Percentiles rank a stretch among this genome's conserved stretches.
Conservation (phyloP, 2,888 invertebrate species). For the Cataglyphis cursor region DNA sequence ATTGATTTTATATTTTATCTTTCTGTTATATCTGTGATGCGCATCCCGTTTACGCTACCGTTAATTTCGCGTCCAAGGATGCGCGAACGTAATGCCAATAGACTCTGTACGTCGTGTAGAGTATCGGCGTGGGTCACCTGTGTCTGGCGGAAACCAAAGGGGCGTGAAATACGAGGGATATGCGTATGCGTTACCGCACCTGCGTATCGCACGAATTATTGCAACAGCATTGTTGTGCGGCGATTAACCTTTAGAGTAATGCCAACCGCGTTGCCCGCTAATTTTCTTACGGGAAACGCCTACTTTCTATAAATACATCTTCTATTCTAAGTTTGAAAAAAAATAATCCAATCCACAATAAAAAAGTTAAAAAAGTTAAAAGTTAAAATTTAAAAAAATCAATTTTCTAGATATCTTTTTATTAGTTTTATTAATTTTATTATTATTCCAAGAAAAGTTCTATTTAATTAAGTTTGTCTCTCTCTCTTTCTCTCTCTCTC, state of each 20-base stretch:
- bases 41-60: constrained; percentile 9
- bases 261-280: neutral
- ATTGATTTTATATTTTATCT: neutral
- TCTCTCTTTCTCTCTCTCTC: neutral
- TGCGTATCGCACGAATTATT: constrained; percentile 47
- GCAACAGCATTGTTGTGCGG: constrained; percentile 30
- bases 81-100: constrained; percentile 45
- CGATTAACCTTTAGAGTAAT: constrained; percentile 25
- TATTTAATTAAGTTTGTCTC: neutral
- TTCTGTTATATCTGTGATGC: neutral
- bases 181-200: constrained; percentile 49
- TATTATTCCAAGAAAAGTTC: neutral
- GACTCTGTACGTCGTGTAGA: constrained; percentile 31
- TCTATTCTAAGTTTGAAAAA: neutral
- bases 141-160: constrained; percentile 45
- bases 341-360: neutral
- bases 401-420: neutral
- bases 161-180: constrained; percentile 48
- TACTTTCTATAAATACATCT: neutral
- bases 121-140: constrained; percentile 23
- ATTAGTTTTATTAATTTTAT: constrained; percentile 1
- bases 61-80: constrained; percentile 47
- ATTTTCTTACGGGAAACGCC: constrained; percentile 23
- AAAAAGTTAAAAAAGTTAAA: neutral
- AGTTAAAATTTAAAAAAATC: neutral